phyloP scores from a whole-genome alignment of 2,113 vertebrate species.

The Ctenodactylus gundi region DNA sequence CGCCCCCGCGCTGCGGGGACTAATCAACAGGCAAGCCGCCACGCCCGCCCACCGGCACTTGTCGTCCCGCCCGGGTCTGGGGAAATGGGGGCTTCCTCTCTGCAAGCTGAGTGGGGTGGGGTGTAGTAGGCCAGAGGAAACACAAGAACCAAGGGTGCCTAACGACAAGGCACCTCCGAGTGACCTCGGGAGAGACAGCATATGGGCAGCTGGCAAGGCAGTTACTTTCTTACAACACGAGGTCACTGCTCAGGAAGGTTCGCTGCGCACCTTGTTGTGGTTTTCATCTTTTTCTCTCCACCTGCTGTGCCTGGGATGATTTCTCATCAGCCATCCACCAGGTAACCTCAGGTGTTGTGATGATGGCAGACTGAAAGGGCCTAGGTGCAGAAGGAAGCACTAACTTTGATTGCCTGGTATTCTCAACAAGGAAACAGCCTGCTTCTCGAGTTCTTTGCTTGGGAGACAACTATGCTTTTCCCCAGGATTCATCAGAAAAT shows the following conservation, averaged over 20 bases:
- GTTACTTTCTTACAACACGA: slow-evolving; percentile 42
- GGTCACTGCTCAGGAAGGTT: slow-evolving; percentile 31
- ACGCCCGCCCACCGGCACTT: slow-evolving; percentile 29
- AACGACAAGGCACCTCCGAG: background rate
- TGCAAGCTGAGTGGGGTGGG: background rate
- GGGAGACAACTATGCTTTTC: slow-evolving; percentile 64
- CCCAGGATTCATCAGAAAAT: slow-evolving; percentile 65
- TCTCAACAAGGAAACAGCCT: slow-evolving; percentile 16
- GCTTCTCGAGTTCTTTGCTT: slow-evolving; percentile 49
- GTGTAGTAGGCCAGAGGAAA: slow-evolving; percentile 38
- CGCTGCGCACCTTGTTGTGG: background rate
- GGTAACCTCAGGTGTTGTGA: slow-evolving; percentile 3
- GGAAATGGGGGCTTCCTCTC: background rate
- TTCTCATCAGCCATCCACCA: background rate
- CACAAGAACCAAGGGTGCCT: background rate
- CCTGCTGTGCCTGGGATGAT: background rate
- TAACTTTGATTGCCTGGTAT: slow-evolving; percentile 32
- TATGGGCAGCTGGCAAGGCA: background rate
- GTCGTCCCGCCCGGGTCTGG: background rate
- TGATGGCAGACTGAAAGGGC: background rate
- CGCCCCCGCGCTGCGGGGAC: background rate
- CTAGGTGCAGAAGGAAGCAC: slow-evolving; percentile 6
- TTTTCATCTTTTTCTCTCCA: background rate
- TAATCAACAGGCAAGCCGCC: slow-evolving; percentile 72
- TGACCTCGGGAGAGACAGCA: background rate